Percentiles rank a stretch among this genome's conserved stretches.
These are phyloP conservation scores for Physocephala rufipes DNA, from an alignment of 2,888 invertebrate species.

Conservation along the genomic window DNA sequence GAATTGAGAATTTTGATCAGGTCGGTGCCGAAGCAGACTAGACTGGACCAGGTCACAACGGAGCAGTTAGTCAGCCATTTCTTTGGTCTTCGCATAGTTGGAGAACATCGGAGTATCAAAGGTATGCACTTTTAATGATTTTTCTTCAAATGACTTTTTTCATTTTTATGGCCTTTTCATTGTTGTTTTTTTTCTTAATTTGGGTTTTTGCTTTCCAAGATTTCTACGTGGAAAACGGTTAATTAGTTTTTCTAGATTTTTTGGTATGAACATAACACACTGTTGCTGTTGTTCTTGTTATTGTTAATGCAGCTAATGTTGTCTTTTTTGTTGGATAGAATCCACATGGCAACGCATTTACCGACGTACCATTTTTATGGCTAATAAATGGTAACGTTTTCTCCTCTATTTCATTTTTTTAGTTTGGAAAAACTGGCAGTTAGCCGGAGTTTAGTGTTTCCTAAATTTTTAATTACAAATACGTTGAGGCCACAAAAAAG, in stretches of 20 bases:
- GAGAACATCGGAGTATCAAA: conserved; percentile 2
- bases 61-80: too few relatives aligned
- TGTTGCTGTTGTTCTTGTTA: too few relatives aligned
- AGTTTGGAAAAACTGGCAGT: not conserved
- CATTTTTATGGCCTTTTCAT: conserved; percentile 7
- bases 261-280: not conserved
- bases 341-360: not conserved
- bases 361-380: conserved; percentile 10
- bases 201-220: not conserved
- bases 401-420: too few relatives aligned
- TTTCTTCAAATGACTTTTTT: conserved; percentile 4
- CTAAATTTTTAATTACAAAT: conserved; percentile 4
- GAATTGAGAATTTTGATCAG: too few relatives aligned
- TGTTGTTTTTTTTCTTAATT: too few relatives aligned
- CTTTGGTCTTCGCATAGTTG: not conserved
- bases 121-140: not conserved
- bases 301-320: not conserved
- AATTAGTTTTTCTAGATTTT: conserved; percentile 19
- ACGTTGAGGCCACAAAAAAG: not conserved
- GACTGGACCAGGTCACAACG: too few relatives aligned
- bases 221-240: not conserved
- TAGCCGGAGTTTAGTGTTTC: not conserved
- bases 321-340: not conserved
- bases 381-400: conserved; percentile 15
- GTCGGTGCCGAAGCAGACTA: too few relatives aligned